Percentiles rank a stretch among this genome's conserved stretches.
Conservation (phyloP, 2,113 vertebrate genomes). For the Varanus komodoensis region DNA sequence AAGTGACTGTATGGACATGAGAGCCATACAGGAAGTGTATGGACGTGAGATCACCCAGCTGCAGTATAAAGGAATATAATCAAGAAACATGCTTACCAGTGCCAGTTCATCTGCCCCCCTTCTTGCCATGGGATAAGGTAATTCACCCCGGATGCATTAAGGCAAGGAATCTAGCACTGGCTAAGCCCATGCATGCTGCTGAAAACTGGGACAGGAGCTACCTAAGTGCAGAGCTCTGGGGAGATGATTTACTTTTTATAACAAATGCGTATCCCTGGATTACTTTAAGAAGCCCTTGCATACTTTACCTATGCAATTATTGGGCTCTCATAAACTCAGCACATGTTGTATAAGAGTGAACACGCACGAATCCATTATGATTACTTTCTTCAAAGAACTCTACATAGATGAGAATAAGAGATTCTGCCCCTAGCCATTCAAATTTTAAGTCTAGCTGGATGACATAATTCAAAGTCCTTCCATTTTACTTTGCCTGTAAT, state of each 20-base stretch:
- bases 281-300: not conserved
- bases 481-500: slow-evolving; percentile 55
- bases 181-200: too few relatives aligned
- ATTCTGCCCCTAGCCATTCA: not conserved
- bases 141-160: too few relatives aligned
- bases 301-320: not conserved
- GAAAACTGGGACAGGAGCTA: too few relatives aligned
- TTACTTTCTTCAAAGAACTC: not conserved
- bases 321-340: not conserved
- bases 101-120: too few relatives aligned
- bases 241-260: not conserved
- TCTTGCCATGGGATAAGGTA: too few relatives aligned
- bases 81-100: too few relatives aligned
- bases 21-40: too few relatives aligned
- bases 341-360: not conserved
- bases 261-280: not conserved
- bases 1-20: too few relatives aligned
- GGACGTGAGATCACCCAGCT: too few relatives aligned
- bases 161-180: too few relatives aligned
- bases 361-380: not conserved
- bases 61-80: too few relatives aligned
- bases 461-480: not conserved
- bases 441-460: not conserved
- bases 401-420: not conserved
- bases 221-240: not conserved